Base-by-base conservation (phyloP, 2,888 invertebrate genomes). In the Bhutanitis thaidina region DNA sequence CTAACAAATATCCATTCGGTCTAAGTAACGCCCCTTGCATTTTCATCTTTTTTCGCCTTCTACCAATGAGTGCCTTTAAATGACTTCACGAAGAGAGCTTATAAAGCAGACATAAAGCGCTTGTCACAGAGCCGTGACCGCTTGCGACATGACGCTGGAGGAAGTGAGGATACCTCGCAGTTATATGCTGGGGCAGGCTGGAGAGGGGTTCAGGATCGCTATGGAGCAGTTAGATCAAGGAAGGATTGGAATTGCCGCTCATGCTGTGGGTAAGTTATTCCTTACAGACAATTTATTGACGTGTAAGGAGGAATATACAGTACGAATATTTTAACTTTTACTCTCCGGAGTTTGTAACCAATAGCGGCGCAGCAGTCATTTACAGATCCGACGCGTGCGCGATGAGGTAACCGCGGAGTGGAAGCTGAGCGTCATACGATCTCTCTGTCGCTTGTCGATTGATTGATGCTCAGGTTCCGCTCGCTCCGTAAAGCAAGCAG, bases 171-270 rank as follows among this genome's bases (percentile, higher is more conserved):
- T 95, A 29, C 92, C 93, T 0, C 74, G 75, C 58, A 39, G 50
- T 7, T 91, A 92, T 74, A 56, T 91, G 56, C 60, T 93, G 10
- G 72, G 94, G 88, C 52, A 58, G 40, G 60, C 60, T 37, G 94
- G 94, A 0, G 91, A 91, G 40, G 95, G 95, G 5, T 95, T 95
- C 81, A 91, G 90, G 71, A 92, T 94, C 52, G 95, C 95, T 15
- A 94, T 95, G 94, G 88, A 71, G 39, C 92, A 93, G 67, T 75
- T 92, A 36, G 94, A 95, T 80, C 92, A 92, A 68, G 95, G 92
- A 0, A 77, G 95, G 61, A 92, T 95, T 36, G 95, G 95, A 0
- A 94, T 95, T 58, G 93, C 95, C 1, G 91, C 93, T 0, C 95
- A 95, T 71, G 95, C 94, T 30, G 78, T 95, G 4, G 94, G 94